phyloP scores from a whole-genome alignment of 2,113 vertebrate genomes.

The Boulengeromyrus knoepffleri region DNA sequence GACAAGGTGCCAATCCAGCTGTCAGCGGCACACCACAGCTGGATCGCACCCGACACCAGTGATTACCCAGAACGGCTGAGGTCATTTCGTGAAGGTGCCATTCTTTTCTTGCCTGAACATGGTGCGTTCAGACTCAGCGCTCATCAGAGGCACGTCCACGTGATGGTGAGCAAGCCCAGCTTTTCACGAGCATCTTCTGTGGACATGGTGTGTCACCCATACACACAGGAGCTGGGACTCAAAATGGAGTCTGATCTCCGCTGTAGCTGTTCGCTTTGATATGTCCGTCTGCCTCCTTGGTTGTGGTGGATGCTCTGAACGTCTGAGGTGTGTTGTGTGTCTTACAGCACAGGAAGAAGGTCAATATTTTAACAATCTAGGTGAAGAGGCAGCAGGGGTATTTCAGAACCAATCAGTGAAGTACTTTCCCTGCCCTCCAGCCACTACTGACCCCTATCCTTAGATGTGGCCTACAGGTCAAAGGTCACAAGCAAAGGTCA shows the following conservation, averaged over 20 bases:
- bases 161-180: neutral
- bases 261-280: neutral
- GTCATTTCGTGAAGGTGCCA: neutral
- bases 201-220: neutral
- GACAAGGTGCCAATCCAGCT: neutral
- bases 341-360: slow-evolving; percentile 46
- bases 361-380: slow-evolving; percentile 61
- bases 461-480: slow-evolving; percentile 53
- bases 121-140: neutral
- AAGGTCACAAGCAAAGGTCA: slow-evolving; percentile 56
- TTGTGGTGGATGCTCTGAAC: neutral
- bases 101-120: neutral
- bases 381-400: slow-evolving; percentile 55
- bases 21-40: neutral
- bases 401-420: slow-evolving; percentile 64
- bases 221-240: neutral
- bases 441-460: slow-evolving; percentile 50
- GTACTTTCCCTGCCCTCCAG: slow-evolving; percentile 54
- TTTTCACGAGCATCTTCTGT: neutral
- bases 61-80: neutral
- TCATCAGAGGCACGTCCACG: neutral
- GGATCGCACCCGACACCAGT: neutral
- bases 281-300: neutral
- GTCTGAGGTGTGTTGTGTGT: slow-evolving; percentile 21
- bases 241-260: neutral